Evolutionary conservation across 2,797 vertebrate species (phyloP), one percentile per base, ranked within the genome.

Genomic region (Chromobotia macracanthus): DNA sequence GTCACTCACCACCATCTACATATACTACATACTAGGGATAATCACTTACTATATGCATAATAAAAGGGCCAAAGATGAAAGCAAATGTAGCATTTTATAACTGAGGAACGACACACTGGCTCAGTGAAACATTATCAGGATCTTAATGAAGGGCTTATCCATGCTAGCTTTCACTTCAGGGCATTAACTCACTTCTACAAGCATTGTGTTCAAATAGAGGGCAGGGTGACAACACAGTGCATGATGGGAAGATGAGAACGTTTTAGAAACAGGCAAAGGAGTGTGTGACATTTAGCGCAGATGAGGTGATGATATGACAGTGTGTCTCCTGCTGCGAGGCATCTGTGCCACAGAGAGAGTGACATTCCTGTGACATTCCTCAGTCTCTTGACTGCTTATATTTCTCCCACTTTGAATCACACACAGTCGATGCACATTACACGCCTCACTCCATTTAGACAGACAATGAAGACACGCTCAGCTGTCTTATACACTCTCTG

Each of bases 311-410:
- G 21, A 66, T 75, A 28, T 55, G 61, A 75, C 48, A 38, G 60
- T 5, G 13, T 1, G 19, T 38, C 19, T 67, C 74, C 74, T 12
- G 44, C 64, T 76, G 74, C 12, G 64, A 41, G 56, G 74, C 74
- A 76, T 76, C 74, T 76, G 74, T 19, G 48, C 69, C 77, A 80
- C 60, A 75, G 68, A 76, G 66, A 58, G 80, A 81, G 58, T 68
- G 58, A 61, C 31, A 35, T 35, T 35, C 31, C 31, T 35, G 67
- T 68, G 38, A 72, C 80, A 75, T 81, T 75, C 72, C 75, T 75
- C 56, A 28, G 51, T 3, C 51, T 71, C 79, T 53, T 31, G 25
- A 55, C 79, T 56, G 12, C 48, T 48, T 19, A 21, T 58, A 35
- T 60, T 13, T n/a, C 46, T 79, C 38, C 3, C 81, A 64, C 63